Evolutionary conservation across 2,113 vertebrate species (phyloP).

Genomic region (Sterna hirundo): DNA sequence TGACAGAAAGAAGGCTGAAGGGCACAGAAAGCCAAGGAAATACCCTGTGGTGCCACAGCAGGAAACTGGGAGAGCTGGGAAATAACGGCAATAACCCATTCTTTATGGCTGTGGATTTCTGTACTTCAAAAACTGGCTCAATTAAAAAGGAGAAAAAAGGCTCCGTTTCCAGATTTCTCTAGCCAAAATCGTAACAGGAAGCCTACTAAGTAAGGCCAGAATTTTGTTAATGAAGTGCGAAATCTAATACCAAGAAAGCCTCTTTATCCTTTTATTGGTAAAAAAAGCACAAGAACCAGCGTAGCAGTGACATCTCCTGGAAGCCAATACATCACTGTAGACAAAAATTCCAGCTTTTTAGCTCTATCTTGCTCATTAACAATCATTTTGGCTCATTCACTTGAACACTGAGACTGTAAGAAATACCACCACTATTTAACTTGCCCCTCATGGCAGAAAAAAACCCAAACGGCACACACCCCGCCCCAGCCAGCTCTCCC

Average conservation of each 20-base stretch:
- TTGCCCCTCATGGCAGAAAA: too few species aligned
- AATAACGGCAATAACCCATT: not conserved
- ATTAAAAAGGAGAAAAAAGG: not conserved
- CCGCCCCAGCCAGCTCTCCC: not conserved
- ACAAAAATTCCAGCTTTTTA: not conserved
- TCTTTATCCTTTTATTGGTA: not conserved
- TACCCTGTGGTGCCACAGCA: not conserved
- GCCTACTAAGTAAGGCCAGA: not conserved
- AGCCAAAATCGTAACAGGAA: not conserved
- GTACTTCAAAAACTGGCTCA: not conserved
- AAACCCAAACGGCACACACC: not conserved
- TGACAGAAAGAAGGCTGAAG: not conserved
- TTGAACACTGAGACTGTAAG: not conserved
- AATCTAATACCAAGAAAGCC: not conserved
- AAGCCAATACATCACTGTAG: not conserved
- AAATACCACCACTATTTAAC: not conserved
- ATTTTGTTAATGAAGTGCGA: not conserved
- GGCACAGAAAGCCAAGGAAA: not conserved
- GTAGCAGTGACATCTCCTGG: constrained; percentile 30
- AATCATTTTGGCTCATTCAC: not conserved
- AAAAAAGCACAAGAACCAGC: not conserved
- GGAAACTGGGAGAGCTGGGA: not conserved
- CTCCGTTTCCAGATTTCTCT: not conserved
- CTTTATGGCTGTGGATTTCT: too few species aligned
- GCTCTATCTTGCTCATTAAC: not conserved